Evolutionary conservation across 2,888 invertebrate species (phyloP), one percentile per base, ranked within the genome.

Genomic region (Sialis lutaria): DNA sequence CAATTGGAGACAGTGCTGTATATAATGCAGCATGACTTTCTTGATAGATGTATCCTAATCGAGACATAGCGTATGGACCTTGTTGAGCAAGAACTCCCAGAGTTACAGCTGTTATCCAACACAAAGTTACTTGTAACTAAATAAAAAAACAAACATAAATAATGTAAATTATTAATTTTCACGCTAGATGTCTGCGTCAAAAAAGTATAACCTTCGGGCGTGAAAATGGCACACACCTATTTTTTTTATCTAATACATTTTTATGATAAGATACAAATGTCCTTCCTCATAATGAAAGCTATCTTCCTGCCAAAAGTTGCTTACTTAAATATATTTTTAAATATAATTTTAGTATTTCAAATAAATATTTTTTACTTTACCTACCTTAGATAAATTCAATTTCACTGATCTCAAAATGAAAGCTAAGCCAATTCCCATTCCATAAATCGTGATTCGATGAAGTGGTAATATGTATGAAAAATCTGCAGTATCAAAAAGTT

Each of bases 401-500:
- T 62, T 64, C 10, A 67, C 57, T 51, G 63, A 65, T 53, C 67
- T 67, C 54, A 73, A 64, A 40, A 68, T 60, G 55, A 69, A 72
- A 1, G 73, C 73, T 62, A 72, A 65, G 2, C 65, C 56, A n/a
- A 74, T 67, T 2, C 74, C 74, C 49, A 72, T 69, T 4, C 73
- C 61, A 57, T 74, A 74, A 40, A 73, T 70, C 3, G 74, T 72
- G 1, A 70, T 68, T 42, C 74, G 62, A 50, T 74, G 74, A 1
- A 70, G 70, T 0, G 74, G 73, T 42, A 73, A 59, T 33, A 71
- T 73, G 58, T 74, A 74, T 1, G 70, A 70, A 51, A 64, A 68
- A 33, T 65, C 61, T 1, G 71, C 70, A 1, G 72, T 68, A 45
- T 70, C 69, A 43, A 71, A 57, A 2, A 72, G 56, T 51, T 70